Conservation (phyloP, 2,888 invertebrate species). For the Ectobius pallidus region DNA sequence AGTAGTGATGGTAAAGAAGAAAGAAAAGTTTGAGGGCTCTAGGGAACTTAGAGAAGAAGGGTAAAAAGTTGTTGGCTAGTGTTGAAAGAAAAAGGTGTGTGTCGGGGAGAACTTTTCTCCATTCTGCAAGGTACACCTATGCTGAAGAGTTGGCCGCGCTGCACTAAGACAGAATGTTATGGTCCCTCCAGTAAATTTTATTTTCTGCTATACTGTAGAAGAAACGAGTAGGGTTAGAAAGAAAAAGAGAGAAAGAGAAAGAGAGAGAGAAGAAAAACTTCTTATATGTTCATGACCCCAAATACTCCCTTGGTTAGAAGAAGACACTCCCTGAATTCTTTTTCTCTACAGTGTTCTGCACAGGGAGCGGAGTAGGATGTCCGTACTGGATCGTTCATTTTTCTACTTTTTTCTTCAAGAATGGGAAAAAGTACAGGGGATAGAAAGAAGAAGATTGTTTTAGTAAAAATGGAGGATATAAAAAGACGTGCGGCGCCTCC, state of each 20-base stretch:
- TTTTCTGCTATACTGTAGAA: background rate
- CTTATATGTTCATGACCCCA: constrained; percentile 10
- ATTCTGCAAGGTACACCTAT: background rate
- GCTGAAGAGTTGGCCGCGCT: background rate
- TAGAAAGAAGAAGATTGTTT: background rate
- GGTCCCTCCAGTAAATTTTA: constrained; percentile 5
- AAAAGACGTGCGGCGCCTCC: constrained; percentile 9
- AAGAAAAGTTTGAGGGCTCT: background rate
- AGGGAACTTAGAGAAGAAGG: background rate
- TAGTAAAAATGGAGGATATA: constrained; percentile 4
- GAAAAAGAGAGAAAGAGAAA: too few relatives aligned
- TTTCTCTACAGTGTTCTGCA: background rate
- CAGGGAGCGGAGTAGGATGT: too few relatives aligned
- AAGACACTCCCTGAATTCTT: background rate
- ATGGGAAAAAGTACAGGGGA: too few relatives aligned
- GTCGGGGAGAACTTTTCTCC: background rate
- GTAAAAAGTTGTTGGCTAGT: background rate
- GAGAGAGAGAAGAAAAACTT: too few relatives aligned
- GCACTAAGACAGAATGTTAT: constrained; percentile 4
- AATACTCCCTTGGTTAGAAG: constrained; percentile 5
- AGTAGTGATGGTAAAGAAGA: background rate
- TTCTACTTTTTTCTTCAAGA: background rate
- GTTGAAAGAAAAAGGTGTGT: constrained; percentile 10
- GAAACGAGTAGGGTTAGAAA: background rate
- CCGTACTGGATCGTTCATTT: background rate